These are phyloP conservation scores for Delia radicum DNA, from an alignment of 1,140 invertebrate species.

Conservation along the genomic window DNA sequence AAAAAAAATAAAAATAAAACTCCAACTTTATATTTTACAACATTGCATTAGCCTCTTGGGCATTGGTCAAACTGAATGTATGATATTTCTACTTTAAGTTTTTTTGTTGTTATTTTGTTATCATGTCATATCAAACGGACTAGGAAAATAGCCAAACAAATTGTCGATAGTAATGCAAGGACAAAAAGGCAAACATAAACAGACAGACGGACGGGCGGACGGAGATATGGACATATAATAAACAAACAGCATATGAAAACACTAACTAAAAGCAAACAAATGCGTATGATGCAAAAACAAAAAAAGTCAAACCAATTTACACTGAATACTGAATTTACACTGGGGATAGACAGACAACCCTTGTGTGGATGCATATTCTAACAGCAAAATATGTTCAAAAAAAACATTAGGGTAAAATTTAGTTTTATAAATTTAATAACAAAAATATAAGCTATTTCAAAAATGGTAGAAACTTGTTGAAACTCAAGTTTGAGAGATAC, in stretches of 20 bases:
- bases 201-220: neutral
- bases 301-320: neutral
- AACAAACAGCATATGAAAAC: slow-evolving; percentile 10
- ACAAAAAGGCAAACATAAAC: neutral
- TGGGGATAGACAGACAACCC: neutral
- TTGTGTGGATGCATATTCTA: neutral
- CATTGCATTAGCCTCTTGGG: neutral
- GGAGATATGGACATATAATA: neutral
- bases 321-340: slow-evolving; percentile 4
- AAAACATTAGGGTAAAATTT: no score
- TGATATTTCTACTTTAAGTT: neutral
- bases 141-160: slow-evolving; percentile 17
- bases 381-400: neutral
- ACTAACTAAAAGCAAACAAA: slow-evolving; percentile 3
- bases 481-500: no score
- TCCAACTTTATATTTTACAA: neutral
- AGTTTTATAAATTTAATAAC: no score
- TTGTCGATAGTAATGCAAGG: slow-evolving; percentile 19
- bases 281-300: slow-evolving; percentile 4
- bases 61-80: slow-evolving; percentile 5
- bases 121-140: neutral
- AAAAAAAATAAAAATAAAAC: neutral
- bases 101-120: neutral
- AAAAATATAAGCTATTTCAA: no score
- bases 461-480: no score